Evolutionary conservation across 2,113 vertebrate species (phyloP), one percentile per base, ranked within the genome.

Genomic region (Larimichthys polyactis): DNA sequence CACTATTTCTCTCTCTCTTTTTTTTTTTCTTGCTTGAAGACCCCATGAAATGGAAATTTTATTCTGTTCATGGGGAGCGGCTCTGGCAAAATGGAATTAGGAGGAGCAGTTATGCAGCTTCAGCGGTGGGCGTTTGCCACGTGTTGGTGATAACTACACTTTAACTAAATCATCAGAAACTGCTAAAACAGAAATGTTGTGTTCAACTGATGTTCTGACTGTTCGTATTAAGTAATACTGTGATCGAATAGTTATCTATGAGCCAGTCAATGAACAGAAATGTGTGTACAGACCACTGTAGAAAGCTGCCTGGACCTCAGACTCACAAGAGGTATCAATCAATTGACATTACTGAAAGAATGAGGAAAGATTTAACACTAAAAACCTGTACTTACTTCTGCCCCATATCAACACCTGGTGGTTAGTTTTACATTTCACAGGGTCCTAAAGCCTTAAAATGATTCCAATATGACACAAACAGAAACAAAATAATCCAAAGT

Each of bases 31-130:
- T 0, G 15, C 58, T 82, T 78, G 40, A 84, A 75, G 64, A 89
- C 78, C 79, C 78, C 65, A 58, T 83, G 85, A 87, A 89, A 88
- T 81, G 55, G 22, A 82, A 85, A 79, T 76, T 15, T 60, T 66
- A 74, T 68, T 76, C 29, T 29, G 65, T 48, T 84, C 17, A 77
- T 54, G 66, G 58, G 58, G 32, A 82, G 12, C 4, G 1, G 44
- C 36, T 68, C 29, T 9, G 62, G 79, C 9, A 36, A 78, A 84
- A 82, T 20, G 22, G 52, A 80, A 64, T 80, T 16, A 54, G 78
- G 55, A 71, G 32, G 66, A 68, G 32, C 24, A 49, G 46, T 48
- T 75, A 20, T 43, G 63, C 19, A 29, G 44, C 11, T 57, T 76
- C 9, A 27, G 16, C 24, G 14, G 16, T 76, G 58, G 57, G 36